Evolutionary conservation across 2,888 invertebrate species (phyloP), one percentile per base, ranked within the genome.

Genomic region (Drosophila mercatorum): DNA sequence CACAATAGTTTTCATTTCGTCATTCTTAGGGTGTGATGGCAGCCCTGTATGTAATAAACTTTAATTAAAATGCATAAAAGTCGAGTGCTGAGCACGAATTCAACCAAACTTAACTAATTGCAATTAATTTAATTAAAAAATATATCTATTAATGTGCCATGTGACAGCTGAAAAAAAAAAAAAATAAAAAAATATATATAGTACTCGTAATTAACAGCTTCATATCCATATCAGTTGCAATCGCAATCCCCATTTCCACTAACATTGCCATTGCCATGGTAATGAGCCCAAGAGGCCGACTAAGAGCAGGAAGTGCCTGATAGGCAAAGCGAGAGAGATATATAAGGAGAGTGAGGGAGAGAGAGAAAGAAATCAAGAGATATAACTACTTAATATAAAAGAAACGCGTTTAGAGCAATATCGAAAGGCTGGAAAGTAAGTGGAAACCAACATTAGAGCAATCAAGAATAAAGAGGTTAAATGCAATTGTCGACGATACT

Each of bases 61-160:
- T 84, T 84, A 84, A 84, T 84, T 74, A 75, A 88, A 84, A 73
- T 70, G 63, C 65, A 79, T 68, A 72, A 81, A 72, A 73, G 58
- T 53, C 47, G 59, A 46, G 47, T 55, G 41, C 52, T 40, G 46
- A 36, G 26, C 40, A 47, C 47, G 62, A 69, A 61, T 68, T 68
- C 52, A 75, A 60, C 49, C 49, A 71, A 74, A 81, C 62, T 74
- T 53, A 60, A 58, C 51, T 68, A 73, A 71, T 49, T 72, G 57
- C 71, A 84, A 87, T 84, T 85, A 68, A 84, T 81, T 89, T 75
- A 77, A 88, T 88, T 81, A 81, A 79, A 77, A 81, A 69, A 70
- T 75, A 70, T 75, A 71, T 60, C 68, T 70, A 72, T 58, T 70
- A 77, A 75, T 70, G 67, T 61, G 64, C 62, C 59, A 59, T 51